These are phyloP conservation scores for Mixornis gularis DNA, from an alignment of 2,113 vertebrate genomes.

Conservation along the genomic window DNA sequence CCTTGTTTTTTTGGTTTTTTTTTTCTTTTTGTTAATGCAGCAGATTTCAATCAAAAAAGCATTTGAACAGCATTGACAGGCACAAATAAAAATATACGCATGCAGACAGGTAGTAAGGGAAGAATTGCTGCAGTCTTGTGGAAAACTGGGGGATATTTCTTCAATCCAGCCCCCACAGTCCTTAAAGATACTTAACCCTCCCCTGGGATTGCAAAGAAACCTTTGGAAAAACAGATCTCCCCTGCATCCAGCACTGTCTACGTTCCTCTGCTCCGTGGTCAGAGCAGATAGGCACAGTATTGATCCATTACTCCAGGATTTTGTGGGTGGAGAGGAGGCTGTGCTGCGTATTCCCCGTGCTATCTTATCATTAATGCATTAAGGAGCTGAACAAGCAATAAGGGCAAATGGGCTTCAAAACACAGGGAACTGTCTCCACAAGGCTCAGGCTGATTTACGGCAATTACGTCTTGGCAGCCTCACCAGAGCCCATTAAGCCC, in stretches of 20 bases:
- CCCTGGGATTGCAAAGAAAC: neutral
- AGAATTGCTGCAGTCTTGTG: neutral
- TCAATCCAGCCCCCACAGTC: neutral
- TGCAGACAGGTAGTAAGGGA: neutral
- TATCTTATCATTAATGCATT: conserved; percentile 72
- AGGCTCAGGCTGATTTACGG: conserved; percentile 37
- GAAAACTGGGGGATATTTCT: neutral
- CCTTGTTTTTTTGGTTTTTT: neutral
- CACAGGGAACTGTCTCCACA: conserved; percentile 38
- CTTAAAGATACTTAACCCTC: neutral
- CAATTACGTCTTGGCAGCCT: conserved; percentile 59
- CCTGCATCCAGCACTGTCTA: neutral
- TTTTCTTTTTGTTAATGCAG: neutral
- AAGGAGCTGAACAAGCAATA: conserved; percentile 74
- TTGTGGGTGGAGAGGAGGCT: neutral
- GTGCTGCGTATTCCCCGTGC: conserved; percentile 43
- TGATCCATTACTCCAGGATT: conserved; percentile 47
- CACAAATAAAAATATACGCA: neutral
- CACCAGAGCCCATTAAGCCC: neutral
- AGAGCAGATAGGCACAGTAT: conserved; percentile 51
- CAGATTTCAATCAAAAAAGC: neutral
- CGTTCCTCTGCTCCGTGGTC: neutral
- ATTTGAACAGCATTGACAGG: neutral
- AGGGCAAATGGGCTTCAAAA: conserved; percentile 70
- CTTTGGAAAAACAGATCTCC: neutral